A percentile compares a stretch with the other conserved stretches of the same genome.
These are phyloP conservation scores for Caradrina kadenii DNA, from an alignment of 2,888 invertebrate species.

Conservation along the genomic window DNA sequence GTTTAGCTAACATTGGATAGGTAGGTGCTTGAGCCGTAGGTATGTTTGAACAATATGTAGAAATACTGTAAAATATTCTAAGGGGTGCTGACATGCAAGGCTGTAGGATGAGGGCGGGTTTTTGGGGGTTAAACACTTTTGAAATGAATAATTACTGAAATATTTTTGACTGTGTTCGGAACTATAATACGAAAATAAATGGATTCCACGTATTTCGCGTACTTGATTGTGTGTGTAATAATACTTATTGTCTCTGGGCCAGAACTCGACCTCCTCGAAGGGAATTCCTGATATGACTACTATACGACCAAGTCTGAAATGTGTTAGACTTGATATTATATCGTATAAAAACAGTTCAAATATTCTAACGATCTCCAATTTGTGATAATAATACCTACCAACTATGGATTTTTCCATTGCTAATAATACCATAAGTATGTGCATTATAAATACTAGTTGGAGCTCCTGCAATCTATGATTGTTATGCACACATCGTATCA, in stretches of 20 bases:
- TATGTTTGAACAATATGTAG: not conserved
- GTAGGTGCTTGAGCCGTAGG: conserved; percentile 19
- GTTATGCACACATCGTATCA: conserved; percentile 13
- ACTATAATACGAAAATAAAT: too few relatives aligned
- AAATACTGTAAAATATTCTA: not conserved
- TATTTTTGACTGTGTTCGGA: too few relatives aligned
- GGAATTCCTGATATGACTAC: too few relatives aligned
- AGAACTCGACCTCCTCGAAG: too few relatives aligned
- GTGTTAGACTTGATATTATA: too few relatives aligned
- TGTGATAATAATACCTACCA: conserved; percentile 1
- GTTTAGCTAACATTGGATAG: conserved; percentile 19
- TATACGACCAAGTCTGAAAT: not conserved
- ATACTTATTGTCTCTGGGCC: too few relatives aligned
- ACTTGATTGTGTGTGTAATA: too few relatives aligned
- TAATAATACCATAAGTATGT: conserved; percentile 21
- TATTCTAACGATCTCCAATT: not conserved
- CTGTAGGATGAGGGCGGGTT: too few relatives aligned
- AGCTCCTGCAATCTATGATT: conserved; percentile 17
- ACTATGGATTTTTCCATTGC: conserved; percentile 24
- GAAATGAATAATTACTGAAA: too few relatives aligned
- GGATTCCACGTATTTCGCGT: too few relatives aligned
- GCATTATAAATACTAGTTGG: conserved; percentile 31
- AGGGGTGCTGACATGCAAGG: not conserved
- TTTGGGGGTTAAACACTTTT: too few relatives aligned
- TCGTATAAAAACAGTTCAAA: not conserved